Evolutionary conservation across 2,113 vertebrate species (phyloP), one percentile per base, ranked within the genome.

Genomic region (Pelecanus crispus): DNA sequence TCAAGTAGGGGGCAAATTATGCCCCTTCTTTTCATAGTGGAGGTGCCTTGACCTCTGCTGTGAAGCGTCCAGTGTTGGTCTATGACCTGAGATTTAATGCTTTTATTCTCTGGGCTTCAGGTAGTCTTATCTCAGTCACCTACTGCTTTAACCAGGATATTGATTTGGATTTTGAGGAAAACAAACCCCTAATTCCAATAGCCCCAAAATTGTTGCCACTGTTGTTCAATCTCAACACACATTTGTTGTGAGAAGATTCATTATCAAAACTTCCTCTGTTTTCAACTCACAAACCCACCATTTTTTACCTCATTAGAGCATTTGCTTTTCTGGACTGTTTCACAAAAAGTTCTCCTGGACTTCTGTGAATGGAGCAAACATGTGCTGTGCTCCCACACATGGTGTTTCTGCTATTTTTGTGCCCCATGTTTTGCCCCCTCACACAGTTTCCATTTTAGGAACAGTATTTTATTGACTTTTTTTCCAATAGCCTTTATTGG

Each of bases 241-340:
- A 26, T 38, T 45, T 70, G 1, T 58, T 40, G 36, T 10, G n/a
- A 56, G 12, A 67, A 22, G 14, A 78, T 25, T 40, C 17, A 58
- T 29, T 8, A 68, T 7, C n/a, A 78, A 63, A 71, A 22, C 1
- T 2, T 50, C 9, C 16, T 42, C 12, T 7, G 1, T 18, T 80
- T 92, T 49, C 62, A 56, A 2, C 18, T 22, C 29, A 56, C 3
- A 65, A 58, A 13, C 2, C 2, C 8, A 19, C 22, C 0, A 10
- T 17, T 72, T 77, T 44, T 62, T 20, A 66, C 7, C n/a, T 77
- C 7, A 5, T 40, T 38, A 38, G 9, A 83, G 6, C 10, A 28
- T n/a, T 81, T 63, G 4, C 32, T 84, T 84, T 78, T 14, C 17
- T 3, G 3, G 20, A 6, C 2, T 62, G 12, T 31, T 67, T 20